These are phyloP conservation scores for Mythimna albipuncta DNA, from an alignment of 2,888 invertebrate species.

Conservation along the genomic window DNA sequence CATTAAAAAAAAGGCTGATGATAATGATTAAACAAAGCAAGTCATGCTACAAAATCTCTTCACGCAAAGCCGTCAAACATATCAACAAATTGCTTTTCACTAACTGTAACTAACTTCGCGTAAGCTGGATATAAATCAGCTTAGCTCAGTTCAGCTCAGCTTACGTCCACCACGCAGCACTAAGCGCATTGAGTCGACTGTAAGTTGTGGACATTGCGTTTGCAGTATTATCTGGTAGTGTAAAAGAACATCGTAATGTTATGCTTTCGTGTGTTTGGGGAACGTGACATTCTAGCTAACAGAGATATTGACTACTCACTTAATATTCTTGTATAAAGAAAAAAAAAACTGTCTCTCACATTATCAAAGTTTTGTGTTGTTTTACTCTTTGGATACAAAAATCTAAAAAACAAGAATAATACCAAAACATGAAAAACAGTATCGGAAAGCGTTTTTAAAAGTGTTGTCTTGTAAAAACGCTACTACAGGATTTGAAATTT, in stretches of 20 bases:
- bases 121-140: conserved; percentile 23
- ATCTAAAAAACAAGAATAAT: too few relatives aligned
- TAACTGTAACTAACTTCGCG: conserved; percentile 13
- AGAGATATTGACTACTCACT: too few relatives aligned
- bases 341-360: too few relatives aligned
- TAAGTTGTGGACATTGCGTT: conserved; percentile 4
- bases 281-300: too few relatives aligned
- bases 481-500: too few relatives aligned
- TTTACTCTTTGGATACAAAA: too few relatives aligned
- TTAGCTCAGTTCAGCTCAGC: conserved; percentile 10
- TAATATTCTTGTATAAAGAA: too few relatives aligned
- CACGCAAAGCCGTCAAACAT: background rate
- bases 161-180: background rate
- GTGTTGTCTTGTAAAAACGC: too few relatives aligned
- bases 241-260: background rate
- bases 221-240: background rate
- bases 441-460: too few relatives aligned
- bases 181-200: conserved; percentile 13
- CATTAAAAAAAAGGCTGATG: too few relatives aligned
- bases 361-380: too few relatives aligned
- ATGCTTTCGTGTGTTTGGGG: background rate
- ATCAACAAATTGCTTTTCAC: background rate
- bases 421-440: too few relatives aligned
- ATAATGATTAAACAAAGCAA: background rate
- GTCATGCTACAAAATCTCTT: background rate